These are phyloP conservation scores for Rhabditoides inermis DNA, from an alignment of 2,888 invertebrate species.

Conservation along the genomic window DNA sequence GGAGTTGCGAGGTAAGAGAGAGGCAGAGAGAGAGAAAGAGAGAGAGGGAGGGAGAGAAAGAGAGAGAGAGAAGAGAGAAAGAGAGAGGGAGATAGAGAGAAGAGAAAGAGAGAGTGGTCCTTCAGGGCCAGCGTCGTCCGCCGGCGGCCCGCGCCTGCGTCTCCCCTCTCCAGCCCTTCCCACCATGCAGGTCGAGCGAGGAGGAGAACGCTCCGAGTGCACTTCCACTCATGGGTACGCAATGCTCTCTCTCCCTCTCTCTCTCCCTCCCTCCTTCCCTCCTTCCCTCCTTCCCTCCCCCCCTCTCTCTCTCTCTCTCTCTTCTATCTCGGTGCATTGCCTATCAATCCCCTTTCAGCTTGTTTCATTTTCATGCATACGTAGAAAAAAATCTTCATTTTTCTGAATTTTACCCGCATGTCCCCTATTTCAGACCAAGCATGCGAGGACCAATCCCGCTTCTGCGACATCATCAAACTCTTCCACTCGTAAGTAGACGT, in stretches of 20 bases:
- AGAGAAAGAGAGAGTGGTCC: too few species aligned
- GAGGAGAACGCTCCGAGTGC: too few species aligned
- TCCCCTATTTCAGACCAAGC: conserved; percentile 19
- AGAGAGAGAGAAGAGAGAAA: too few species aligned
- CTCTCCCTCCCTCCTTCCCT: background rate
- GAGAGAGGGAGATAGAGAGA: too few species aligned
- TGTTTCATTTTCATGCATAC: too few species aligned
- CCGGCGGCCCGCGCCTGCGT: conserved; percentile 42
- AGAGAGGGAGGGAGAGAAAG: too few species aligned
- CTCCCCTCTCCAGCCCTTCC: conserved; percentile 4
- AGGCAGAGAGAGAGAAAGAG: too few species aligned
- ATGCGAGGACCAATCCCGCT: conserved; percentile 47
- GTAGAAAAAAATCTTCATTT: background rate
- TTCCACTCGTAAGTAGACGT: conserved; percentile 44
- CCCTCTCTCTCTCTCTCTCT: background rate
- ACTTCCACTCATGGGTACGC: too few species aligned
- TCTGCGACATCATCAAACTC: conserved; percentile 48
- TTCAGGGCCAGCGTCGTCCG: too few species aligned
- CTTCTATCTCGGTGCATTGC: too few species aligned
- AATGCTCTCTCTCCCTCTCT: conserved; percentile 1
- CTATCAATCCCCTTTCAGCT: too few species aligned
- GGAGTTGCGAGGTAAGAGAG: conserved; percentile 63
- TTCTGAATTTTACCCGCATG: too few species aligned
- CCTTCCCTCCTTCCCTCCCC: background rate
- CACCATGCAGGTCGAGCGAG: background rate